phyloP scores from a whole-genome alignment of 2,797 vertebrate genomes.

The Salmo trutta region DNA sequence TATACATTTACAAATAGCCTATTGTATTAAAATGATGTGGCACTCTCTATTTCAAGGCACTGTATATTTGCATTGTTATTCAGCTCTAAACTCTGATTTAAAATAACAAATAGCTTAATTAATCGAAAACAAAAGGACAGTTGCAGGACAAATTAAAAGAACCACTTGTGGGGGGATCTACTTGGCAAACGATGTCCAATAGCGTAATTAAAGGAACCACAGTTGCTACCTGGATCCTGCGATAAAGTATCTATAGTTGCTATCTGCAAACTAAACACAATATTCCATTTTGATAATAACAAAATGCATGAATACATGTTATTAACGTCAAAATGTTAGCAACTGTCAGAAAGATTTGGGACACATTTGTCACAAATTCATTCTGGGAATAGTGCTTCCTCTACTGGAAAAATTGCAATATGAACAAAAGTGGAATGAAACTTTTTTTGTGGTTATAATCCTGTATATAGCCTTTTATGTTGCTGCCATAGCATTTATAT shows the following conservation, averaged over 20 bases:
- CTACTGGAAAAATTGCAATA: neutral
- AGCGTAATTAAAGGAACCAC: neutral
- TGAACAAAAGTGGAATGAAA: neutral
- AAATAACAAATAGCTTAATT: neutral
- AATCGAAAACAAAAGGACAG: neutral
- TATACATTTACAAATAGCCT: neutral
- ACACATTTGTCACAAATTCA: neutral
- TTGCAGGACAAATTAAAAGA: neutral
- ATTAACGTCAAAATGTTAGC: slow-evolving; percentile 35
- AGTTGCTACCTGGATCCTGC: neutral
- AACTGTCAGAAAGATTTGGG: slow-evolving; percentile 40
- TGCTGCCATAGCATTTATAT: neutral
- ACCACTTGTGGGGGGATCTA: slow-evolving; percentile 25
- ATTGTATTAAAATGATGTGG: neutral
- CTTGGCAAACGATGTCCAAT: slow-evolving; percentile 9
- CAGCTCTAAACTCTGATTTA: neutral
- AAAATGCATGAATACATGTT: slow-evolving; percentile 25
- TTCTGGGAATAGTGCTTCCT: neutral
- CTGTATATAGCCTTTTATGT: neutral
- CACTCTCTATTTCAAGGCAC: neutral
- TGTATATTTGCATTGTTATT: neutral
- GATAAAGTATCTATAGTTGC: neutral
- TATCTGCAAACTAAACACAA: no score
- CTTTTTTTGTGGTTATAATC: neutral
- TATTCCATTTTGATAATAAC: neutral